Evolutionary conservation across 2,888 invertebrate genomes (phyloP), one percentile per base, ranked within the genome.

Genomic region (Cataglyphis albicans): DNA sequence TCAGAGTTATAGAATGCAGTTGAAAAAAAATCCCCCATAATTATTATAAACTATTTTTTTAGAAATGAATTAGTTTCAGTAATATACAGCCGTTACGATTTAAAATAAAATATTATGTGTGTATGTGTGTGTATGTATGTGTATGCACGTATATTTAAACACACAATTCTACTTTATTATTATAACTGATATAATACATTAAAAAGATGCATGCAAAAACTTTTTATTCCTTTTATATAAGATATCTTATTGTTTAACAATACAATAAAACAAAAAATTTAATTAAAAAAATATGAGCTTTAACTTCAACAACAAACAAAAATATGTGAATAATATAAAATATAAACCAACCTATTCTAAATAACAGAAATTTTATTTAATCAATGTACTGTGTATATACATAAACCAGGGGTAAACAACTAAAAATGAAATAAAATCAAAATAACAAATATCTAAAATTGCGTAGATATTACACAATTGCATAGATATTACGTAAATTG

Each of bases 341-440:
- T 87, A 83, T 85, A 90, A 91, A 93, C 91, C 87, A 89, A 93
- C 92, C 92, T 91, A 92, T 90, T 90, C 86, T 91, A 87, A 75
- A 86, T 88, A 86, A 89, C 89, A 87, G 88, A 90, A 91, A 88
- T 88, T 87, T 87, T 84, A 89, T 89, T 90, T 91, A 92, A 91
- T 89, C 83, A 91, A 92, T 86, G 84, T 89, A 52, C 7, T 52
- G n/a, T 7, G 18, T 92, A 91, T 38, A 72, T 86, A 90, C 29
- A 1, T 90, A 92, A 91, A 92, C 86, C 90, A 89, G 89, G 91
- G 89, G 88, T 91, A 90, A 88, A 90, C 89, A 93, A 93, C 92
- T 92, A 92, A 91, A 93, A 93, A 83, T 84, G 87, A 91, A 89
- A 89, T 61, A 84, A 90, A 90, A 88, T 86, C 85, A 74, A 86